Evolutionary conservation across 1,140 invertebrate genomes (phyloP).

Genomic region (Bombus soroeensis): DNA sequence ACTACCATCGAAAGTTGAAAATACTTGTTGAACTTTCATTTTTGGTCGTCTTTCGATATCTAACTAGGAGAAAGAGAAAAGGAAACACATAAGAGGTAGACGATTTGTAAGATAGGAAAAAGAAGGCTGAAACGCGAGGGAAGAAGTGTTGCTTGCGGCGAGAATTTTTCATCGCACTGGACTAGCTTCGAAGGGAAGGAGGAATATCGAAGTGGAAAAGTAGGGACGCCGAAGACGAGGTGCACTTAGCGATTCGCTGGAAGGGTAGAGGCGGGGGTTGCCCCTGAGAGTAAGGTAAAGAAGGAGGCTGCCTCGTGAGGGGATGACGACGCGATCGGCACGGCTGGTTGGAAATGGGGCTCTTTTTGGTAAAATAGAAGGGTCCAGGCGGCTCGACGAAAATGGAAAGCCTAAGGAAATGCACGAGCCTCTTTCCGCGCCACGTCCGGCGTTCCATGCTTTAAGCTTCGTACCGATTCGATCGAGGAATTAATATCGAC

Average conservation of each 20-base stretch:
- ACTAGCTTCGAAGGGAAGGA: conserved; percentile 35
- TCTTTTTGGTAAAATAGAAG: conserved; percentile 23
- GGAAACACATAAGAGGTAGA: neutral
- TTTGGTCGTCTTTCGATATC: conserved; percentile 45
- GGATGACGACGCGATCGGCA: conserved; percentile 31
- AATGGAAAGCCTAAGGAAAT: conserved; percentile 44
- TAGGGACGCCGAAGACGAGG: conserved; percentile 57
- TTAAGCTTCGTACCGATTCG: conserved; percentile 49
- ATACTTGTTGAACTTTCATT: conserved; percentile 57
- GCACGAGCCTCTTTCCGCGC: conserved; percentile 41
- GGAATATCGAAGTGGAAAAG: conserved; percentile 59
- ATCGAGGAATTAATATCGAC: conserved; percentile 69
- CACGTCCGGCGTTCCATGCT: conserved; percentile 8
- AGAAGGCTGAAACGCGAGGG: neutral
- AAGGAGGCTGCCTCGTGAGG: conserved; percentile 29
- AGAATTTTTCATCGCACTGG: conserved; percentile 66
- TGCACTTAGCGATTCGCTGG: conserved; percentile 65
- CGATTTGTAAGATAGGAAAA: neutral
- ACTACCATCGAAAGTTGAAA: conserved; percentile 38
- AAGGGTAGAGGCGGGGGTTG: conserved; percentile 24
- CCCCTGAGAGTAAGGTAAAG: conserved; percentile 47
- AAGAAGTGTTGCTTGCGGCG: conserved; percentile 44
- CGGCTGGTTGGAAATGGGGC: neutral
- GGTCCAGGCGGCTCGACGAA: neutral
- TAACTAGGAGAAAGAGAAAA: neutral